Percentiles rank a stretch among this genome's conserved stretches.
phyloP scores from a whole-genome alignment of 2,888 invertebrate species.

The Scaptomyza cyrtandrae region DNA sequence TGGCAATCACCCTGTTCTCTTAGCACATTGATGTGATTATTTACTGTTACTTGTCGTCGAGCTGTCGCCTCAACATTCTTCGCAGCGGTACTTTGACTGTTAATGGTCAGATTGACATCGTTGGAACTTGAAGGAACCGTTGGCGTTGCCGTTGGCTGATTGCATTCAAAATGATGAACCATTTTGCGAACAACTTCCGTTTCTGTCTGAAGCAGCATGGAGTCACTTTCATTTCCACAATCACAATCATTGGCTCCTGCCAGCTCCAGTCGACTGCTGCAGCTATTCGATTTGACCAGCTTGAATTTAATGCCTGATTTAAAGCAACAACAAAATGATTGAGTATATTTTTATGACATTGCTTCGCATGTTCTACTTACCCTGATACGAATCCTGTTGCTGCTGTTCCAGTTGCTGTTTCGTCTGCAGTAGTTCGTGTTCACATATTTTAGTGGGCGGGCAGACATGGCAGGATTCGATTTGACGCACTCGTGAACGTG shows the following conservation, averaged over 20 bases:
- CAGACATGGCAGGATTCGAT: slow-evolving; percentile 84
- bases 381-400: slow-evolving; percentile 67
- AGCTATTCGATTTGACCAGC: slow-evolving; percentile 93
- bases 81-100: slow-evolving; percentile 82
- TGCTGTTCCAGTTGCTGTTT: slow-evolving; percentile 31
- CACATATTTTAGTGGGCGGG: slow-evolving; percentile 70
- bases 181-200: slow-evolving; percentile 83
- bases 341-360: not conserved
- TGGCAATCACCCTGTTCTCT: slow-evolving; percentile 32
- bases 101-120: slow-evolving; percentile 82
- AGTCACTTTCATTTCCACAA: slow-evolving; percentile 3
- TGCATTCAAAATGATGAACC: slow-evolving; percentile 83
- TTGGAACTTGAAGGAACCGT: not conserved
- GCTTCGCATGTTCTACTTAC: slow-evolving; percentile 40
- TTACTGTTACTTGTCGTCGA: slow-evolving; percentile 82
- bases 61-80: slow-evolving; percentile 56
- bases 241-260: slow-evolving; percentile 86
- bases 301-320: slow-evolving; percentile 89
- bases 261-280: slow-evolving; percentile 92
- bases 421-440: slow-evolving; percentile 46
- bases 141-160: slow-evolving; percentile 41
- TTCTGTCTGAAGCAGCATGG: slow-evolving; percentile 58
- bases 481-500: slow-evolving; percentile 80
- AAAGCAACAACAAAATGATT: slow-evolving; percentile 11
- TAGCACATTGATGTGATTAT: slow-evolving; percentile 84